These are phyloP conservation scores for Cantharis rufa DNA, from an alignment of 2,888 invertebrate genomes.

Conservation along the genomic window DNA sequence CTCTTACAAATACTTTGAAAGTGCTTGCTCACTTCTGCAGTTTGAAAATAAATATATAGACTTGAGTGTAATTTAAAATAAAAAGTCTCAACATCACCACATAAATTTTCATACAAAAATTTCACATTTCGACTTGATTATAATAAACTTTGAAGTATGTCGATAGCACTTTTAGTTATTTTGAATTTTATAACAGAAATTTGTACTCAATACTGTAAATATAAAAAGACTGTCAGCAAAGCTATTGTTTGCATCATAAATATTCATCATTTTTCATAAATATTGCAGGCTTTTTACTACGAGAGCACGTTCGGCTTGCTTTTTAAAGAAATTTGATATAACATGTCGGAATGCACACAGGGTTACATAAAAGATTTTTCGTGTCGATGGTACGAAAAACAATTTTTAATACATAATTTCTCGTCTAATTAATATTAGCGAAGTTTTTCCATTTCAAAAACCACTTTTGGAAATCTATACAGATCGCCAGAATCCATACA, in stretches of 20 bases:
- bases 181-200: conserved; percentile 1
- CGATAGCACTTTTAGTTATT: not conserved
- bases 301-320: not conserved
- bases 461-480: conserved; percentile 17
- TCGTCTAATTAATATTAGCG: conserved; percentile 11
- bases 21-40: not conserved
- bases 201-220: conserved; percentile 4
- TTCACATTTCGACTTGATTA: not conserved
- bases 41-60: not conserved
- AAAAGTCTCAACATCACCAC: not conserved
- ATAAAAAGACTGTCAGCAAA: conserved; percentile 6
- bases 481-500: conserved; percentile 19
- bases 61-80: not conserved
- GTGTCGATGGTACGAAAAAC: not conserved
- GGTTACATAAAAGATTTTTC: not conserved
- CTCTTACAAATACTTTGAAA: not conserved
- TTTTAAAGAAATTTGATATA: conserved; percentile 3
- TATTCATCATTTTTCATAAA: conserved; percentile 17
- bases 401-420: conserved; percentile 6
- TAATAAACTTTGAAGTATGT: conserved; percentile 2
- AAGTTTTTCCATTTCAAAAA: conserved; percentile 24
- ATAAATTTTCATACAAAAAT: not conserved
- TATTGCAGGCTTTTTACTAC: not conserved
- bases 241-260: conserved; percentile 19
- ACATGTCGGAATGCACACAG: not conserved